Evolutionary conservation across 2,888 invertebrate species (phyloP).

Genomic region (Melitaea athalia): DNA sequence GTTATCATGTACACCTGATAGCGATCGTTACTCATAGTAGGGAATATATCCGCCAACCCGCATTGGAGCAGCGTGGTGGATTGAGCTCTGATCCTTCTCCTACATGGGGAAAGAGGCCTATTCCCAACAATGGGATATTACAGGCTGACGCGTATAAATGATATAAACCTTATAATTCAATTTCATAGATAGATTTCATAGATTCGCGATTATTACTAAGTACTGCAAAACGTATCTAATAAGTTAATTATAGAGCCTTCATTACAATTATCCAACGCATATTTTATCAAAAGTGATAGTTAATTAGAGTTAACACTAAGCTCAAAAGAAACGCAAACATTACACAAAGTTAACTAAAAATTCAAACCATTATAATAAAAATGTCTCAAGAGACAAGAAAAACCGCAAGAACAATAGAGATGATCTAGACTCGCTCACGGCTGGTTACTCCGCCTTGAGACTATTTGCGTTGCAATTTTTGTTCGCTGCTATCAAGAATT

Average conservation of each 20-base stretch:
- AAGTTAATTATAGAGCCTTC: neutral
- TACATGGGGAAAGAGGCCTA: too few relatives aligned
- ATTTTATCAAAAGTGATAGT: neutral
- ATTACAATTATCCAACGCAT: neutral
- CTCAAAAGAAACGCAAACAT: neutral
- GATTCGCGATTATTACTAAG: too few relatives aligned
- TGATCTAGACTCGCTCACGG: conserved; percentile 19
- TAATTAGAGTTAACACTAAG: conserved; percentile 3
- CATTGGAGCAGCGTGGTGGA: too few relatives aligned
- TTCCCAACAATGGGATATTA: too few relatives aligned
- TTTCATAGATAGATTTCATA: too few relatives aligned
- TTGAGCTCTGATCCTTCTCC: too few relatives aligned
- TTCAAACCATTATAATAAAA: conserved; percentile 20
- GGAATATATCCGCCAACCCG: too few relatives aligned
- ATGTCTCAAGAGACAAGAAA: conserved; percentile 19
- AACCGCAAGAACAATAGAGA: conserved; percentile 26
- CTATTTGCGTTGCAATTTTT: conserved; percentile 30
- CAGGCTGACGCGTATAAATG: too few relatives aligned
- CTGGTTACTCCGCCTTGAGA: conserved; percentile 21
- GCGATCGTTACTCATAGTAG: too few relatives aligned
- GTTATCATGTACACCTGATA: too few relatives aligned
- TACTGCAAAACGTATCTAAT: too few relatives aligned
- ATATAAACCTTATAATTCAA: too few relatives aligned
- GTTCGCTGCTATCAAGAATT: conserved; percentile 31
- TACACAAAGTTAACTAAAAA: conserved; percentile 7